phyloP scores from a whole-genome alignment of 2,888 invertebrate species.

The Oasisia sp. region DNA sequence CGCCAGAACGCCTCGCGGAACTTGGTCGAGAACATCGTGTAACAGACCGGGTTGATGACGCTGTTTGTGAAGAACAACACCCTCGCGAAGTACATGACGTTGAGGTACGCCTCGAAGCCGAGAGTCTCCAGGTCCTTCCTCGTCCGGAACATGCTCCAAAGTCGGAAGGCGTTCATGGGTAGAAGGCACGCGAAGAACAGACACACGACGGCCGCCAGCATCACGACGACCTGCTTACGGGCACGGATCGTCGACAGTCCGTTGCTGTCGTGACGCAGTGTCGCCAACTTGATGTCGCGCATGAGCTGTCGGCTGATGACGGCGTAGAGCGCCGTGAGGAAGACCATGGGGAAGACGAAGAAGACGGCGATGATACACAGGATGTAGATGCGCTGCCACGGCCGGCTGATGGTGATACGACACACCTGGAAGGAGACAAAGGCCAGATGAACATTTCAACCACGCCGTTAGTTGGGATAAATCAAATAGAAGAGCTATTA shows the following conservation, averaged over 20 bases:
- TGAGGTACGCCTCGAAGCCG: constrained; percentile 84
- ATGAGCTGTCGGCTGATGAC: constrained; percentile 37
- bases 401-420: constrained; percentile 80
- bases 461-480: too few relatives aligned
- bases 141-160: constrained; percentile 86
- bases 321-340: constrained; percentile 84
- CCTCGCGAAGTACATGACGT: constrained; percentile 84
- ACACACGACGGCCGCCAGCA: constrained; percentile 64
- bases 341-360: constrained; percentile 84
- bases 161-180: constrained; percentile 86
- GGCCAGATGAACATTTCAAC: too few relatives aligned
- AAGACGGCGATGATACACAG: constrained; percentile 82
- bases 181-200: constrained; percentile 90
- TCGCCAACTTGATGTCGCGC: constrained; percentile 17
- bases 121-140: constrained; percentile 75
- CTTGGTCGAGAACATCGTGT: constrained; percentile 91
- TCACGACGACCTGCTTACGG: constrained; percentile 50
- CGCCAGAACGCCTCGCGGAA: constrained; percentile 72
- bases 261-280: background rate
- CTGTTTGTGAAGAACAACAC: constrained; percentile 85
- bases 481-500: too few relatives aligned
- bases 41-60: constrained; percentile 89
- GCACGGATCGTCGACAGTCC: constrained; percentile 31
- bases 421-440: constrained; percentile 77
- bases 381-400: constrained; percentile 84